These are phyloP conservation scores for Poecile atricapillus DNA, from an alignment of 2,113 vertebrate genomes.

Conservation along the genomic window DNA sequence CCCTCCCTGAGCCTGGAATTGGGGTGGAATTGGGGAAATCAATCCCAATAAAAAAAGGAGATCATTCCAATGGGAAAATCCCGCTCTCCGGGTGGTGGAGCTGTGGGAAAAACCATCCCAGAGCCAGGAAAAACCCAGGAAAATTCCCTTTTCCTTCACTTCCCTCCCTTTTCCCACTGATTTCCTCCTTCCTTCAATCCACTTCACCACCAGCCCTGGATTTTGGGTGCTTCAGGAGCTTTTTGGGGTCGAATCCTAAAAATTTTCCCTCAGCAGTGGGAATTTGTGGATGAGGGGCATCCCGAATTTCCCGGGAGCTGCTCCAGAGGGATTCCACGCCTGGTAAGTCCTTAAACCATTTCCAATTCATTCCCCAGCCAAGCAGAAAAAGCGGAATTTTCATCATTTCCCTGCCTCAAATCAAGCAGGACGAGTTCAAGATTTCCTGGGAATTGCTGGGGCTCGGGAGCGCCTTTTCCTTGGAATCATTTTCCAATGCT, in stretches of 20 bases:
- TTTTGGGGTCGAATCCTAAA: neutral
- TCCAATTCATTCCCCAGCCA: rapidly evolving
- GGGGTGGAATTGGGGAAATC: neutral
- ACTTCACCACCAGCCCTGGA: rapidly evolving
- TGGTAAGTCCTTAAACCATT: neutral
- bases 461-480: neutral
- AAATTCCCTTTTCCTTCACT: neutral
- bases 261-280: rapidly evolving
- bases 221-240: neutral
- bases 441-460: neutral
- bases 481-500: rapidly evolving
- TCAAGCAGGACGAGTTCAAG: rapidly evolving
- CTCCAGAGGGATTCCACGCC: neutral
- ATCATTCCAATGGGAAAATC: neutral
- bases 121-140: neutral
- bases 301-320: rapidly evolving
- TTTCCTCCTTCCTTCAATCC: neutral
- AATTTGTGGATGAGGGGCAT: rapidly evolving
- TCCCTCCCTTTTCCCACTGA: neutral
- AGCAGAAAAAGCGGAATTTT: neutral
- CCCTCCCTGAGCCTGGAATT: too few species aligned
- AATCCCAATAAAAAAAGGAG: neutral
- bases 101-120: neutral
- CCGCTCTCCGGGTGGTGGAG: too few species aligned
- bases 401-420: neutral